Conservation (phyloP, 2,888 invertebrate genomes). For the Drosophila quinaria region DNA sequence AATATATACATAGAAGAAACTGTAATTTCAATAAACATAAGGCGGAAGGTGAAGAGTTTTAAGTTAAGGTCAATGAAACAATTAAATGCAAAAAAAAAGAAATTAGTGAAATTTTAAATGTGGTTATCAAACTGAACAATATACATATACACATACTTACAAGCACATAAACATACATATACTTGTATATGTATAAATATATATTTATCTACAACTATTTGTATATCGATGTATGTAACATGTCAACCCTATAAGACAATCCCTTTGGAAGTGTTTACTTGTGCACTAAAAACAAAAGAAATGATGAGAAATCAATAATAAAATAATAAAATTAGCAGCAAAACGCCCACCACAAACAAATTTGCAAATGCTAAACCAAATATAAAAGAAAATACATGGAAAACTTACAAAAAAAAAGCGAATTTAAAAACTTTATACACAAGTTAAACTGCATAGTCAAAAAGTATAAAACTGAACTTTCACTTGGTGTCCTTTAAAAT, state of each 20-base stretch:
- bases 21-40: constrained; percentile 85
- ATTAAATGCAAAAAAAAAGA: constrained; percentile 44
- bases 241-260: constrained; percentile 77
- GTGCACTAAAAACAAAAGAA: constrained; percentile 55
- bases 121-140: constrained; percentile 41
- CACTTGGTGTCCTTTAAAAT: constrained; percentile 78
- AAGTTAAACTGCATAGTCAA: constrained; percentile 74
- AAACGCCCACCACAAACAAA: constrained; percentile 51
- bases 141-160: constrained; percentile 22
- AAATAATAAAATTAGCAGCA: constrained; percentile 43
- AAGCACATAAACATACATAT: constrained; percentile 22
- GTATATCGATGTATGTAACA: constrained; percentile 74
- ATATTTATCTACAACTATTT: constrained; percentile 67
- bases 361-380: constrained; percentile 22
- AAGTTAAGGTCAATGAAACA: constrained; percentile 46
- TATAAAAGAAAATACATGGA: constrained; percentile 26
- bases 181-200: constrained; percentile 11
- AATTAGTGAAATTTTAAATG: constrained; percentile 69
- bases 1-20: constrained; percentile 82
- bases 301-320: constrained; percentile 10
- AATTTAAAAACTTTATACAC: constrained; percentile 72
- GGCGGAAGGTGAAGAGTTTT: constrained; percentile 31
- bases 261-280: constrained; percentile 71
- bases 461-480: constrained; percentile 49
- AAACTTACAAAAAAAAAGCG: constrained; percentile 48